Base-by-base conservation (phyloP, 2,888 invertebrate species). In the Perithous albicinctus region DNA sequence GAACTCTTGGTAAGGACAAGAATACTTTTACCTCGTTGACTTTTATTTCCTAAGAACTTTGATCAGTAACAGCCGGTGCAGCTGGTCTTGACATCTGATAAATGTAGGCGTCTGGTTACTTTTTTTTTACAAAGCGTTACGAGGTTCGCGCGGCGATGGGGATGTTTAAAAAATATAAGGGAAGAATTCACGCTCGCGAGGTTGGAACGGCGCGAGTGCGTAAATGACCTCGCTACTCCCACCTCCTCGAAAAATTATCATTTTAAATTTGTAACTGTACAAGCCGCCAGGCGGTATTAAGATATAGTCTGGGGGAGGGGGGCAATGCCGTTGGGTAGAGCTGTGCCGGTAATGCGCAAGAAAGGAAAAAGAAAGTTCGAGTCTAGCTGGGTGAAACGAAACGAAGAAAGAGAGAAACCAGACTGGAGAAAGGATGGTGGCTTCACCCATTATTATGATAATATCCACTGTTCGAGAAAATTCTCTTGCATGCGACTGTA, bases 1-100 rank as follows among this genome's bases (percentile, higher is more conserved):
- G 99, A 99, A 93, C 93, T 99, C 15, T 92, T 96, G 92, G 96
- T 95, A 93, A 94, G 43, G 7, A 18, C 8, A 15, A 29, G 15
- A 29, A 59, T 32, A 59, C 15, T 59, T 32, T 32, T 2, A 18
- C n/a, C 7, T 56, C 29, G 6, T 29, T 29, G 26, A 12, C n/a
- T 80, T 72, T 72, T 67, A 18, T 63, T 75, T 54, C 59, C 32
- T n/a, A 48, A 67, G 70, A 80, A 76, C 41, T 79, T 82, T 73
- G 63, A 38, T 54, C 61, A 12, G 38, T 56, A 38, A 41, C 56
- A 48, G 72, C 72, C 59, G 78, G 43, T 82, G 70, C 85, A 85
- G 78, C 85, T 87, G 89, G 46, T 78, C 51, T 59, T 78, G 88
- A 88, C 88, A 79, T 85, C 54, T 88, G 87, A 89, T 84, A 86